Conservation (phyloP, 2,888 invertebrate species). For the Neria commutata region DNA sequence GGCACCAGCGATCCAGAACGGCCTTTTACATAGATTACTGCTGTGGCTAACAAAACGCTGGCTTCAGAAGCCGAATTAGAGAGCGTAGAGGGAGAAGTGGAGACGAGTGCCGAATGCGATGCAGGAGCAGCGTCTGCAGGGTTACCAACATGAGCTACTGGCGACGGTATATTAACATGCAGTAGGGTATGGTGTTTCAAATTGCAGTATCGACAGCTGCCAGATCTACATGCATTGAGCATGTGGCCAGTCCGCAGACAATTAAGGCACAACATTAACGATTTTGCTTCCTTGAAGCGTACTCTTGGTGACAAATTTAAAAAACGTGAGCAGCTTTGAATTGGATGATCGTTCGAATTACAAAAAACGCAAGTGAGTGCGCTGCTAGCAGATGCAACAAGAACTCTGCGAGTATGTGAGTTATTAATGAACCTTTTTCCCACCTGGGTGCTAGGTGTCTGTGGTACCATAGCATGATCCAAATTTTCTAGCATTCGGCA, state of each 20-base stretch:
- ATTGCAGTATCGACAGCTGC: background rate
- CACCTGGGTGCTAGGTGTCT: too few species aligned
- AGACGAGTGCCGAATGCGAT: background rate
- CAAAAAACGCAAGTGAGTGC: too few species aligned
- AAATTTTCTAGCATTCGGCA: constrained; percentile 19
- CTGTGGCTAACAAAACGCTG: constrained; percentile 19
- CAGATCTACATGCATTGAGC: background rate
- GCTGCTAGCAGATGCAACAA: too few species aligned
- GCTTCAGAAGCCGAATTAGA: background rate
- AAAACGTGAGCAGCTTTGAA: too few species aligned
- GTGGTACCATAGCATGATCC: constrained; percentile 6
- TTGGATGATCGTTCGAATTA: too few species aligned
- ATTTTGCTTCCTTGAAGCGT: too few species aligned
- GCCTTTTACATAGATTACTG: constrained; percentile 12
- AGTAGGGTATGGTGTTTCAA: background rate
- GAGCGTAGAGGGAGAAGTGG: constrained; percentile 4
- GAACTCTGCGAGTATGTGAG: constrained; percentile 5
- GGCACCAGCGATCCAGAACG: background rate
- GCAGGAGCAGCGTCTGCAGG: too few species aligned
- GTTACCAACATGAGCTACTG: too few species aligned
- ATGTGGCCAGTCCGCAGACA: background rate
- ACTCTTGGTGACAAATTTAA: too few species aligned
- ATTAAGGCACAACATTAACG: too few species aligned
- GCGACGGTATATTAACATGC: too few species aligned
- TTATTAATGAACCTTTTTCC: constrained; percentile 6